These are phyloP conservation scores for Xiphophorus maculatus DNA, from an alignment of 2,113 vertebrate species.

Conservation along the genomic window DNA sequence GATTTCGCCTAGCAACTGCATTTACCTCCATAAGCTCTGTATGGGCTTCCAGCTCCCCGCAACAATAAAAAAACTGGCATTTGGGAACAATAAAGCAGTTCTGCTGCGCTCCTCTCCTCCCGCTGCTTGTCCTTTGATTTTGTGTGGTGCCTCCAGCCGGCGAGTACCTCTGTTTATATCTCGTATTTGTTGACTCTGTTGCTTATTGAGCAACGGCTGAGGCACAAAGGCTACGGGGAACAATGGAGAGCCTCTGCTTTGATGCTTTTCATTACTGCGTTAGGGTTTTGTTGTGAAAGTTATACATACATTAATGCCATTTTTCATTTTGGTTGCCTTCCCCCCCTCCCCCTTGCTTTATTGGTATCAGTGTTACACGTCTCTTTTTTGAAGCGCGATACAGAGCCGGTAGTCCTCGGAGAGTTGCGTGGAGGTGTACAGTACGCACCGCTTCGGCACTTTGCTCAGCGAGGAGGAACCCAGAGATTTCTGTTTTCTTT, in stretches of 20 bases:
- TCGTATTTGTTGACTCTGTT: slow-evolving; percentile 74
- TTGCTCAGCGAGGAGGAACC: slow-evolving; percentile 58
- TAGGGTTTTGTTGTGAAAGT: slow-evolving; percentile 66
- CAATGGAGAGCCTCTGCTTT: slow-evolving; percentile 65
- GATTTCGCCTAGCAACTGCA: slow-evolving; percentile 58
- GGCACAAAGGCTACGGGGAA: slow-evolving; percentile 66
- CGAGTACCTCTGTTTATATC: slow-evolving; percentile 68
- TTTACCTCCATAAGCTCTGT: slow-evolving; percentile 54
- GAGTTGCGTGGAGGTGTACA: slow-evolving; percentile 55
- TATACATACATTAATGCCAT: slow-evolving; percentile 67
- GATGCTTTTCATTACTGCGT: slow-evolving; percentile 72
- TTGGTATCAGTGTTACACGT: slow-evolving; percentile 61
- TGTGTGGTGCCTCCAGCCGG: slow-evolving; percentile 48
- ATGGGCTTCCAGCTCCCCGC: slow-evolving; percentile 53
- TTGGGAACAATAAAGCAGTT: slow-evolving; percentile 68
- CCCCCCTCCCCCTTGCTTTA: slow-evolving; percentile 28
- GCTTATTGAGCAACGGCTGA: slow-evolving; percentile 73
- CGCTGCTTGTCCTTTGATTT: slow-evolving; percentile 72
- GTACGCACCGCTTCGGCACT: slow-evolving; percentile 45
- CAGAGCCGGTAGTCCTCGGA: slow-evolving; percentile 54
- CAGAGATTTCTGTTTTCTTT: slow-evolving; percentile 55
- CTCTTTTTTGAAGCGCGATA: slow-evolving; percentile 60
- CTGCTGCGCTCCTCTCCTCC: slow-evolving; percentile 52
- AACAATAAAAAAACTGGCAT: slow-evolving; percentile 59
- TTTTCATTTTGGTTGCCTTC: slow-evolving; percentile 50